phyloP scores from a whole-genome alignment of 2,888 invertebrate species.

The Scaptomyza polygonia region DNA sequence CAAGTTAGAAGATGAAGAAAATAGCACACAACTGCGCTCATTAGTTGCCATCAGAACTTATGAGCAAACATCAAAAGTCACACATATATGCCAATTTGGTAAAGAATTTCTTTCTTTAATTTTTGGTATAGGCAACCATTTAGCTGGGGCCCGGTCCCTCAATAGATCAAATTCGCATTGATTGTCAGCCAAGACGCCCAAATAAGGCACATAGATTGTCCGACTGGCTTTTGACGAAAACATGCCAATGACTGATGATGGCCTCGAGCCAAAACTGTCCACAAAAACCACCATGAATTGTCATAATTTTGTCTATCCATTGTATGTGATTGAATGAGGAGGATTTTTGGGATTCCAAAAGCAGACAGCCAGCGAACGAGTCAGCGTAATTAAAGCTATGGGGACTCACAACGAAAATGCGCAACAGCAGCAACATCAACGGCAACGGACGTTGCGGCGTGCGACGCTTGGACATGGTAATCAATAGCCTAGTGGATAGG shows the following conservation, averaged over 20 bases:
- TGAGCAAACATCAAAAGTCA: conserved; percentile 15
- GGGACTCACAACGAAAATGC: conserved; percentile 65
- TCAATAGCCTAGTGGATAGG: conserved; percentile 65
- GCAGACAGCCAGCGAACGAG: conserved; percentile 20
- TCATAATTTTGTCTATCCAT: conserved; percentile 45
- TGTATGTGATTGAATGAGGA: conserved; percentile 52
- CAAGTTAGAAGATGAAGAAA: neutral
- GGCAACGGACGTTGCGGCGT: conserved; percentile 43
- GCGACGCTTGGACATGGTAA: conserved; percentile 53
- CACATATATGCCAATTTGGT: conserved; percentile 7
- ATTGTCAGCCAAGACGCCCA: conserved; percentile 63
- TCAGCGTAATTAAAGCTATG: conserved; percentile 69
- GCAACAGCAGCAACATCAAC: conserved; percentile 32
- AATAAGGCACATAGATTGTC: conserved; percentile 48
- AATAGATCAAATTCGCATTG: conserved; percentile 56
- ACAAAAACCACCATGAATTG: conserved; percentile 24
- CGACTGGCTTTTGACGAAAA: conserved; percentile 62
- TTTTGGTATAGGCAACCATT: conserved; percentile 36
- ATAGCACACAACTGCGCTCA: conserved; percentile 49
- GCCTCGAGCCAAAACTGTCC: conserved; percentile 40
- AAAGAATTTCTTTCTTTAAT: conserved; percentile 8
- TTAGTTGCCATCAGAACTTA: conserved; percentile 36
- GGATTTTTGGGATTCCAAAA: conserved; percentile 43
- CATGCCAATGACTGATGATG: conserved; percentile 72
- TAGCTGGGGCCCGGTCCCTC: conserved; percentile 33